A percentile compares a stretch with the other conserved stretches of the same genome.
Conservation (phyloP, 2,888 invertebrate genomes). For the Poecilobothrus nobilitatus region DNA sequence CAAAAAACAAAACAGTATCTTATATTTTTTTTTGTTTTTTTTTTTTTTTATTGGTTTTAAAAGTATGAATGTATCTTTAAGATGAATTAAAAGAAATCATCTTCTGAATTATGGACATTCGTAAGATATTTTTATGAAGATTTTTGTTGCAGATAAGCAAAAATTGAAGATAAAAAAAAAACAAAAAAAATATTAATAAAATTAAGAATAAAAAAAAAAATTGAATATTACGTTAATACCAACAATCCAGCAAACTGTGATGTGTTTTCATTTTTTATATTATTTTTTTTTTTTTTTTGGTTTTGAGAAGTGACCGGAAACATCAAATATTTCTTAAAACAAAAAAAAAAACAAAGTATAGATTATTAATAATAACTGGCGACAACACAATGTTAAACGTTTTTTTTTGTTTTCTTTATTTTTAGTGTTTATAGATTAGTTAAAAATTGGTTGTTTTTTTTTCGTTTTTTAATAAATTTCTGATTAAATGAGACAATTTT, state of each 20-base stretch:
- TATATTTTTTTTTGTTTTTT: too few relatives aligned
- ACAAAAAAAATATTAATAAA: too few relatives aligned
- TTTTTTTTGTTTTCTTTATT: too few relatives aligned
- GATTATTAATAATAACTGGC: conserved; percentile 2
- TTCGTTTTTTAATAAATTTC: not conserved
- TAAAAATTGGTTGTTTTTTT: not conserved
- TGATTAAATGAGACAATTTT: not conserved
- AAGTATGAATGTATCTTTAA: not conserved
- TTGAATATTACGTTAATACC: too few relatives aligned
- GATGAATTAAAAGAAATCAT: not conserved
- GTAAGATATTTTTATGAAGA: not conserved
- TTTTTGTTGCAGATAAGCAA: not conserved
- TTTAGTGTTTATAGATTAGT: not conserved
- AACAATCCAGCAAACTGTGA: too few relatives aligned
- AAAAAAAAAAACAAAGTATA: not conserved
- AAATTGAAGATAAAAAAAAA: not conserved
- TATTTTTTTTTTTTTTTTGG: too few relatives aligned
- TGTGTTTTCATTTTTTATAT: too few relatives aligned
- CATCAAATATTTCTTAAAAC: not conserved
- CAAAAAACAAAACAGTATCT: not conserved
- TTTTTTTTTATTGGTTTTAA: too few relatives aligned
- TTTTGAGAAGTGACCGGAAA: not conserved
- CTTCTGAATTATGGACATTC: conserved; percentile 3
- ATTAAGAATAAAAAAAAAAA: too few relatives aligned
- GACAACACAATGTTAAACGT: not conserved